phyloP scores from a whole-genome alignment of 2,797 vertebrate species.

The Ptychobarbus kaznakovi region DNA sequence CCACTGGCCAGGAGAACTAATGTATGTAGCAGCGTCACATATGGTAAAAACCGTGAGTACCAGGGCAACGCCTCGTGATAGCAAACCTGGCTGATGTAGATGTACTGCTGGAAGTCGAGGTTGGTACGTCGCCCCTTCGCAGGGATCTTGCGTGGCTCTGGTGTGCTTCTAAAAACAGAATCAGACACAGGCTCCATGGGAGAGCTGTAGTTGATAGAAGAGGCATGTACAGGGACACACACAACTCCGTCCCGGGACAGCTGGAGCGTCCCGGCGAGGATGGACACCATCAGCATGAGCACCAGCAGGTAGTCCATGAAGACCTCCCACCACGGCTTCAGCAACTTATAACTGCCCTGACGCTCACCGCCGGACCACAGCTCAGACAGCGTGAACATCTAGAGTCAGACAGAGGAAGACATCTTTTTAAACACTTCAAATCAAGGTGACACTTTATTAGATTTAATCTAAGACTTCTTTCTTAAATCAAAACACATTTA shows the following conservation, averaged over 20 bases:
- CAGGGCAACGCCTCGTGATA: conserved; percentile 83
- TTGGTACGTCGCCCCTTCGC: conserved; percentile 71
- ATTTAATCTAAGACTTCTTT: not conserved
- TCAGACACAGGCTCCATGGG: not conserved
- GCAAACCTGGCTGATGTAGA: conserved; percentile 83
- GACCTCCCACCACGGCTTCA: conserved; percentile 90
- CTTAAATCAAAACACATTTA: not conserved
- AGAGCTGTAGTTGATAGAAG: not conserved
- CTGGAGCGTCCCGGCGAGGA: conserved; percentile 81
- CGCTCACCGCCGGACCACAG: conserved; percentile 74
- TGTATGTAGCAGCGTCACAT: conserved; percentile 80
- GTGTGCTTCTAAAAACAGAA: not conserved
- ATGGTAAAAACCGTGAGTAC: conserved; percentile 83
- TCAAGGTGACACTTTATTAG: not conserved
- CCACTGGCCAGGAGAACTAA: conserved; percentile 81
- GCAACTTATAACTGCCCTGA: conserved; percentile 75
- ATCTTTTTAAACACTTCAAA: not conserved
- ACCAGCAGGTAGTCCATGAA: conserved; percentile 86
- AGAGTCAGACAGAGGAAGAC: not conserved
- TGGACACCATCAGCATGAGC: conserved; percentile 82
- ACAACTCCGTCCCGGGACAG: conserved; percentile 81
- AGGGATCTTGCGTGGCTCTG: conserved; percentile 31
- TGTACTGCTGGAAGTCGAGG: conserved; percentile 84
- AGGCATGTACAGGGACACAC: conserved; percentile 76
- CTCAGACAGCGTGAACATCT: conserved; percentile 84